Evolutionary conservation across 2,888 invertebrate species (phyloP).

Genomic region (Anoplius nigerrimus): DNA sequence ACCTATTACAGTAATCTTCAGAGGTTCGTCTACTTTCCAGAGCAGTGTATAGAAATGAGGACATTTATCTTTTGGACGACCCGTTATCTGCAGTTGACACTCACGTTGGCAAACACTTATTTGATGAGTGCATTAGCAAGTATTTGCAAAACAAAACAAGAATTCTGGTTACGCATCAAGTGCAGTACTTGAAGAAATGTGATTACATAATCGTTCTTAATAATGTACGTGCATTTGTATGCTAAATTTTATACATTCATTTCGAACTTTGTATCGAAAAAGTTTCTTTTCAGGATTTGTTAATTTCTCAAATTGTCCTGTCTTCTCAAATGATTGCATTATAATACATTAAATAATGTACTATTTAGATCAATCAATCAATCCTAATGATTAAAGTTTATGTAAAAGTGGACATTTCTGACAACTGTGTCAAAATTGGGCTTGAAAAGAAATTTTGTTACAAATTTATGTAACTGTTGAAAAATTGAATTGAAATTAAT

Average conservation of each 20-base stretch:
- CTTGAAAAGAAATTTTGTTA: too few species aligned
- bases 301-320: too few species aligned
- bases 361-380: too few species aligned
- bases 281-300: too few species aligned
- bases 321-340: too few species aligned
- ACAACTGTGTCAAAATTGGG: too few species aligned
- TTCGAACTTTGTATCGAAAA: too few species aligned
- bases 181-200: slow-evolving; percentile 84
- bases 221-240: slow-evolving; percentile 77
- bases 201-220: slow-evolving; percentile 81
- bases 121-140: slow-evolving; percentile 83
- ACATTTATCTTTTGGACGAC: slow-evolving; percentile 87
- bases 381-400: too few species aligned
- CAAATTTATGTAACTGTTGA: too few species aligned
- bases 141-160: slow-evolving; percentile 82
- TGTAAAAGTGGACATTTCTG: too few species aligned
- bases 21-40: slow-evolving; percentile 66
- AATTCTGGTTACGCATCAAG: slow-evolving; percentile 89
- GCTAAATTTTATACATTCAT: slow-evolving; percentile 50
- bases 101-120: slow-evolving; percentile 85
- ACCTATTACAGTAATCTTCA: not conserved
- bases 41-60: slow-evolving; percentile 86
- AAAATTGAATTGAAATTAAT: too few species aligned
- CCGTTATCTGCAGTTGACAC: slow-evolving; percentile 88
- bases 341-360: too few species aligned